These are phyloP conservation scores for Tretioscincus oriximinensis DNA, from an alignment of 2,113 vertebrate species.

Conservation along the genomic window DNA sequence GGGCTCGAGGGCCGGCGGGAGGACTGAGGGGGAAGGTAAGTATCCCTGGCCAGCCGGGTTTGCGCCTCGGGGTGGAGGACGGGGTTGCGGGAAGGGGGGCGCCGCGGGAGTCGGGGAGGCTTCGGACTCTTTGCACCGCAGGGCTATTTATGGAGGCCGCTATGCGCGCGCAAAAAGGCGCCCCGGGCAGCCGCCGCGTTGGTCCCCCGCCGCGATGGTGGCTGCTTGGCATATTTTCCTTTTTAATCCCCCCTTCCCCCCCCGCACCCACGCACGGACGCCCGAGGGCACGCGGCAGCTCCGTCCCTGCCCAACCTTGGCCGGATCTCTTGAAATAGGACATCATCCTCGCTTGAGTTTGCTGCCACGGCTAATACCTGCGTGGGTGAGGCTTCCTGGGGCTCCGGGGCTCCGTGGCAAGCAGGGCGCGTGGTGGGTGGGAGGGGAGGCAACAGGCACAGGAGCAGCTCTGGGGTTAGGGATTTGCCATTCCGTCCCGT, in stretches of 20 bases:
- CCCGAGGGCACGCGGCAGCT: no score
- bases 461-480: no score
- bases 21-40: conserved; percentile 33
- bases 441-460: background rate
- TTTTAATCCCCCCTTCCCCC: no score
- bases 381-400: background rate
- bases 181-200: background rate
- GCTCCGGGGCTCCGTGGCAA: background rate
- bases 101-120: background rate
- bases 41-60: background rate
- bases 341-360: background rate
- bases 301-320: background rate
- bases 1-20: background rate
- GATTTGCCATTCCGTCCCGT: background rate
- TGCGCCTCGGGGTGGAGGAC: background rate
- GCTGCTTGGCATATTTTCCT: no score
- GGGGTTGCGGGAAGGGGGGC: no score
- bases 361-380: background rate
- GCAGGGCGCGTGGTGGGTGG: no score
- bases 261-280: background rate
- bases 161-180: background rate
- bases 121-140: background rate
- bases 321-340: background rate
- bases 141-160: background rate
- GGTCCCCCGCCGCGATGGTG: no score